Base-by-base conservation (phyloP, 2,888 invertebrate species). In the Mesorhabditis spiculigera region DNA sequence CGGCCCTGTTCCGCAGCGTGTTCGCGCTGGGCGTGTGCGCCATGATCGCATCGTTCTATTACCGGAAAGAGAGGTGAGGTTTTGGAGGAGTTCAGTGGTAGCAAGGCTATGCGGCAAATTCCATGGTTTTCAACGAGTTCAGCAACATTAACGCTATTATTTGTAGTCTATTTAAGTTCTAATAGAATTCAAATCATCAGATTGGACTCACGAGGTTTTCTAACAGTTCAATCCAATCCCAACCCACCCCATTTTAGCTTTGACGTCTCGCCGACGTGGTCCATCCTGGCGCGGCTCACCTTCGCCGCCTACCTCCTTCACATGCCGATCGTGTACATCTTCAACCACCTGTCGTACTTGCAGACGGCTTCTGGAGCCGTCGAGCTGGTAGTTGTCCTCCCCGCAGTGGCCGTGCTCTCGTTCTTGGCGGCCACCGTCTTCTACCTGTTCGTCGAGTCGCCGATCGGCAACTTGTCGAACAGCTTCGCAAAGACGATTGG, bases 311-410 rank as follows among this genome's bases (percentile, higher is more conserved):
- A 82, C 67, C 79, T 84, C 5, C 74, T 82, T 4, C 84, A 84
- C 72, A 84, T 84, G 84, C 84, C 84, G 28, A 75, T 82, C 63
- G 81, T 84, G 67, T 84, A 82, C 75, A 70, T 81, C 66, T 81
- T 84, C 77, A 84, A 82, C 70, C 71, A 77, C 68, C 71, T 81
- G 0, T 70, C 73, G n/a, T 79, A 76, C 68, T 75, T 84, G 5
- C 84, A 84, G 70, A 63, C 75, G 4, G 80, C 81, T 64, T 74
- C 74, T 0, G 75, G 77, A 4, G 81, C 83, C 16, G 69, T 78
- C 64, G 79, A 79, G 45, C 75, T 84, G 1, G 63, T 84, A 5
- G 65, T 75, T 5, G 79, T 82, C 8, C 75, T 84, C 2, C 82
- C 84, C 42, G 73, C 78, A 50, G 82, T 85, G 0, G 75, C 79